Conservation (phyloP, 1,140 invertebrate species). For the Delia radicum region DNA sequence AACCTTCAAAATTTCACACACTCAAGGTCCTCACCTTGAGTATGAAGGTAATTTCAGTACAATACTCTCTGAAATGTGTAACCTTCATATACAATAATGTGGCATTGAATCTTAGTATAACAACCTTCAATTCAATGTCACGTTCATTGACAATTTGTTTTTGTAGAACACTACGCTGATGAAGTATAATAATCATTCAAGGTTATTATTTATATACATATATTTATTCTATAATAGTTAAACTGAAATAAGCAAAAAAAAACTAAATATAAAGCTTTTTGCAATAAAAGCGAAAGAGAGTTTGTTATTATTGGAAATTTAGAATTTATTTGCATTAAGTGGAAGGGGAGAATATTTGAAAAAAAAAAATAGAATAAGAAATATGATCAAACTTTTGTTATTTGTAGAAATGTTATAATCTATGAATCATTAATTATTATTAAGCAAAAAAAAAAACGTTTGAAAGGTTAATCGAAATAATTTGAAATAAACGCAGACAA, state of each 20-base stretch:
- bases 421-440: too few relatives aligned
- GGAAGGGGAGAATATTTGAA: too few relatives aligned
- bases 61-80: not conserved
- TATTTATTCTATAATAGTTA: not conserved
- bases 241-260: not conserved
- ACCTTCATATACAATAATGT: not conserved
- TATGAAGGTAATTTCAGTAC: not conserved
- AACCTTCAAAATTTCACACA: not conserved
- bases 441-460: too few relatives aligned
- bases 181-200: not conserved
- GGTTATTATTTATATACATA: not conserved
- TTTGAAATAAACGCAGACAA: too few relatives aligned
- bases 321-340: too few relatives aligned
- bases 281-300: not conserved
- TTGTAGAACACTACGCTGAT: not conserved
- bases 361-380: too few relatives aligned
- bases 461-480: too few relatives aligned
- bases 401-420: too few relatives aligned
- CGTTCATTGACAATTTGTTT: not conserved
- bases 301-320: too few relatives aligned
- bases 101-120: not conserved
- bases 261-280: not conserved
- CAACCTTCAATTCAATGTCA: constrained; percentile 6
- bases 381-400: too few relatives aligned
- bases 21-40: not conserved